Conservation (phyloP, 2,797 vertebrate genomes). For the Oreochromis grahami region DNA sequence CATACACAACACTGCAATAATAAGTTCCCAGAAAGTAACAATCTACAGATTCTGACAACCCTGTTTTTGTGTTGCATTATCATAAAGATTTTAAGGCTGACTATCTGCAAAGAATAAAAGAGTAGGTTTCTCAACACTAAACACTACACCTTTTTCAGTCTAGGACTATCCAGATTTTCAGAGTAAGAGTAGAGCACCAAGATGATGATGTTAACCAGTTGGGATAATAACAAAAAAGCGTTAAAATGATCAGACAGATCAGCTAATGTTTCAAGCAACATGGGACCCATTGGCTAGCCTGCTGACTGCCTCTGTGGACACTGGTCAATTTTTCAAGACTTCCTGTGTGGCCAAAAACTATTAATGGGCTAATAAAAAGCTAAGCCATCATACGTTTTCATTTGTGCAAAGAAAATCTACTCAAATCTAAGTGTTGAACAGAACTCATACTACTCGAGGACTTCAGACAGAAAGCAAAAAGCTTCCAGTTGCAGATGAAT, state of each 20-base stretch:
- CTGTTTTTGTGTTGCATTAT: not conserved
- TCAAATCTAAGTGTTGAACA: not conserved
- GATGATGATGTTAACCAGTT: not conserved
- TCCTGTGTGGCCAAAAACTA: not conserved
- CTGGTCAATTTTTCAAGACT: not conserved
- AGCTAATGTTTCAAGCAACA: not conserved
- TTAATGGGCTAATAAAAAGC: not conserved
- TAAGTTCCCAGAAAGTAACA: not conserved
- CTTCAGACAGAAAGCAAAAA: not conserved
- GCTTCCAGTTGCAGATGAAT: not conserved
- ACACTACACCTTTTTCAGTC: not conserved
- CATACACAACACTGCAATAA: not conserved
- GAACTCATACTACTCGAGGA: rapidly evolving
- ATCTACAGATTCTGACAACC: not conserved
- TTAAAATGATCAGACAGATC: not conserved
- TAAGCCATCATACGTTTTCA: not conserved
- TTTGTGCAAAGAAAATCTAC: not conserved
- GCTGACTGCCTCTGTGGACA: not conserved
- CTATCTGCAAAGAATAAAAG: rapidly evolving
- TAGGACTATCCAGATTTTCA: not conserved
- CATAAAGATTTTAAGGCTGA: not conserved
- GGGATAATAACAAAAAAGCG: not conserved
- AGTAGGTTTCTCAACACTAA: not conserved
- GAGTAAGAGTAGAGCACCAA: not conserved
- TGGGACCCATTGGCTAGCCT: not conserved